Percentiles rank a stretch among this genome's conserved stretches.
Conservation (phyloP, 2,113 vertebrate species). For the Recurvirostra avosetta region DNA sequence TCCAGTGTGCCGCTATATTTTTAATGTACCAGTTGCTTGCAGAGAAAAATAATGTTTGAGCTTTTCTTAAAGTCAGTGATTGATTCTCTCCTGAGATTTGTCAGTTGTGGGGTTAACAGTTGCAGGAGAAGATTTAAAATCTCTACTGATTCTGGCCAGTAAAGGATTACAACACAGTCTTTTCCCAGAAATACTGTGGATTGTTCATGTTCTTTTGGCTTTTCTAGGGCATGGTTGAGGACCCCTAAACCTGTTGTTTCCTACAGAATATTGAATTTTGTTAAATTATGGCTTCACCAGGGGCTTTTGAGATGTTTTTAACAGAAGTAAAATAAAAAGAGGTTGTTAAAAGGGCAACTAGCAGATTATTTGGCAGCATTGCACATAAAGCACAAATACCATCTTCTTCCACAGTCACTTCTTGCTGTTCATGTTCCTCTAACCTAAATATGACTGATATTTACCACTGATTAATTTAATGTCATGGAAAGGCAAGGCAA, state of each 20-base stretch:
- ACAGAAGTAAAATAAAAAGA: constrained; percentile 1
- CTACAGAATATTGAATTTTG: constrained; percentile 21
- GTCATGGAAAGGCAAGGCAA: not conserved
- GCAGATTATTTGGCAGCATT: not conserved
- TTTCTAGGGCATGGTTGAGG: not conserved
- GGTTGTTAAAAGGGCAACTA: constrained; percentile 12
- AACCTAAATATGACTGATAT: not conserved
- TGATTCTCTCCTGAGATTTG: not conserved
- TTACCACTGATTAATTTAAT: not conserved
- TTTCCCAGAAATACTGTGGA: constrained; percentile 4
- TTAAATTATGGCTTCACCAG: not conserved
- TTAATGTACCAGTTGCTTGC: not conserved
- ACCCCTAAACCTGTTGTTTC: not conserved
- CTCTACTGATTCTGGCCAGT: not conserved
- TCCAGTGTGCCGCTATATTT: not conserved
- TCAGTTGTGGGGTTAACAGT: not conserved
- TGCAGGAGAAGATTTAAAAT: constrained; percentile 15
- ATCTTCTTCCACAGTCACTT: not conserved
- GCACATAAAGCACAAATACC: not conserved
- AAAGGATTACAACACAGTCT: not conserved
- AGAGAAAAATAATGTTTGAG: not conserved
- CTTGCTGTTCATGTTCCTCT: not conserved
- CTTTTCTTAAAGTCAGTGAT: not conserved
- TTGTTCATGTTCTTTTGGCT: constrained; percentile 6
- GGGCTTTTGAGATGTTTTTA: constrained; percentile 40